Percentiles rank a stretch among this genome's conserved stretches.
Conservation (phyloP, 2,888 invertebrate species). For the Oscheius sp. region DNA sequence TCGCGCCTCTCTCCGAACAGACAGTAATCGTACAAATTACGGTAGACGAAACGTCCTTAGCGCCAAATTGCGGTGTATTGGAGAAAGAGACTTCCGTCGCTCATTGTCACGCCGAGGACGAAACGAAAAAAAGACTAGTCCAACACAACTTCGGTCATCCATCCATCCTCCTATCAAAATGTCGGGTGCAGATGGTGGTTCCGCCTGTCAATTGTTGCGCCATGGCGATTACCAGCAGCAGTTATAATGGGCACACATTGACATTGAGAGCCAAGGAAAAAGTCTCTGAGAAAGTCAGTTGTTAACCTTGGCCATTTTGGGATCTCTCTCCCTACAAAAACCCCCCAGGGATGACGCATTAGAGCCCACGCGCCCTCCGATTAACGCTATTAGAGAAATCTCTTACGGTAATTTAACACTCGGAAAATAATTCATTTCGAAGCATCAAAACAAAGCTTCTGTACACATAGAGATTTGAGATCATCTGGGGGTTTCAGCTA, state of each 20-base stretch:
- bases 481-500: constrained; percentile 6
- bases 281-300: neutral
- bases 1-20: constrained; percentile 7
- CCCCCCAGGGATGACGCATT: neutral
- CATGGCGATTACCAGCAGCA: constrained; percentile 27
- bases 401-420: constrained; percentile 19
- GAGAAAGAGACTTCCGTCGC: constrained; percentile 25
- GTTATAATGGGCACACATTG: constrained; percentile 13
- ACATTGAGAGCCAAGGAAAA: constrained; percentile 19
- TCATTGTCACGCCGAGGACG: constrained; percentile 19
- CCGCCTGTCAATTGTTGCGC: constrained; percentile 21
- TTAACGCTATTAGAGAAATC: constrained; percentile 14
- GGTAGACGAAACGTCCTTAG: constrained; percentile 25
- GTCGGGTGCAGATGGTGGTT: constrained; percentile 9
- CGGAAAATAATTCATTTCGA: constrained; percentile 14
- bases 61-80: constrained; percentile 1
- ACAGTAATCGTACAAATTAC: constrained; percentile 30
- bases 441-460: constrained; percentile 3
- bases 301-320: constrained; percentile 5
- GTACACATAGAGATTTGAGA: constrained; percentile 26
- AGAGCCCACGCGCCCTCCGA: constrained; percentile 4
- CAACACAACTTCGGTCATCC: neutral
- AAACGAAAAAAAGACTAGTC: neutral
- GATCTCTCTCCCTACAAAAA: neutral
- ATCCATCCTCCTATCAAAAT: neutral